Conservation (phyloP, 2,888 invertebrate species). For the Ischnura elegans region DNA sequence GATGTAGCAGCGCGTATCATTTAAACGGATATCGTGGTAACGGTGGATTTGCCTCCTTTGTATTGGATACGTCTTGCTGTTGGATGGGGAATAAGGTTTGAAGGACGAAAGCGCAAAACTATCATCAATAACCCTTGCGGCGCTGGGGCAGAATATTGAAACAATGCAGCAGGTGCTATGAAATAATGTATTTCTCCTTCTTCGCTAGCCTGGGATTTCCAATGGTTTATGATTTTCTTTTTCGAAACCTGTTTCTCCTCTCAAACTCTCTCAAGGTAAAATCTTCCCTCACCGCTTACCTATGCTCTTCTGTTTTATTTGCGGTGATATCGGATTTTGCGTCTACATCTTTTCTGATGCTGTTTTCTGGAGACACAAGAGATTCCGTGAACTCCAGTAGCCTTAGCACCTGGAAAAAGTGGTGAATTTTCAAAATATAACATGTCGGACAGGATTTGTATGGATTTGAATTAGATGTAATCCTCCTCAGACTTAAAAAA, state of each 20-base stretch:
- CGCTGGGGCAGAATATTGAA: slow-evolving; percentile 58
- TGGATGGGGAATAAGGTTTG: not conserved
- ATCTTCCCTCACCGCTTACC: not conserved
- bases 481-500: no score
- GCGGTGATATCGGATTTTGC: not conserved
- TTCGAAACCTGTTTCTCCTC: not conserved
- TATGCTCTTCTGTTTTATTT: not conserved
- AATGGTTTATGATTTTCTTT: not conserved
- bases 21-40: not conserved
- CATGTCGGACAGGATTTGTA: no score
- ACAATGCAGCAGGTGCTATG: slow-evolving; percentile 37
- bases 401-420: no score
- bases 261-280: not conserved
- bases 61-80: not conserved
- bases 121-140: slow-evolving; percentile 57
- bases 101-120: slow-evolving; percentile 45
- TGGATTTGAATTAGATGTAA: no score
- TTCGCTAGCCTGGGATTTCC: not conserved
- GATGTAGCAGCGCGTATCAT: not conserved
- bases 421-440: no score
- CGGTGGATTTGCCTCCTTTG: not conserved
- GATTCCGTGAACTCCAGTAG: no score
- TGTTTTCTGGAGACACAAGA: no score
- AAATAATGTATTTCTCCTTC: not conserved
- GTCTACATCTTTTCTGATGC: not conserved